Percentiles rank a stretch among this genome's conserved stretches.
These are phyloP conservation scores for Nomada ferruginata DNA, from an alignment of 2,888 invertebrate species.

Conservation along the genomic window DNA sequence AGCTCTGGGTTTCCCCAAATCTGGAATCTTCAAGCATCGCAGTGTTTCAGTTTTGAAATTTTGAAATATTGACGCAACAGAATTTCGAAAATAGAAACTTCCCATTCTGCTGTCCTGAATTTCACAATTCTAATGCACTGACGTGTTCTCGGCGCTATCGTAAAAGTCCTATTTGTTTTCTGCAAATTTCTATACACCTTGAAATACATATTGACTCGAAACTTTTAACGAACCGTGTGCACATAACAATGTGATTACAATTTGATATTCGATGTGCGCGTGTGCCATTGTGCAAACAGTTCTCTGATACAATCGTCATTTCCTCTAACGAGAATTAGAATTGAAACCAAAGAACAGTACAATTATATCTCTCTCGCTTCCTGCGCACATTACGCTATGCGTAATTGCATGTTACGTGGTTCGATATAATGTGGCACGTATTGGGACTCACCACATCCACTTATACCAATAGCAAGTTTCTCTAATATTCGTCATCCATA, in stretches of 20 bases:
- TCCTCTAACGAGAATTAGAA: conserved; percentile 13
- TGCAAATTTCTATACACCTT: no score
- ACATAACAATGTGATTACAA: neutral
- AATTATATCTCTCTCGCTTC: neutral
- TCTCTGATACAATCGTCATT: neutral
- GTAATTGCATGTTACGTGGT: conserved; percentile 35
- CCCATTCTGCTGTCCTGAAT: no score
- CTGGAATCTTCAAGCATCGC: no score
- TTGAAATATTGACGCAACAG: no score
- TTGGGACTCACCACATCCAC: conserved; percentile 34
- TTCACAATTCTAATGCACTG: no score
- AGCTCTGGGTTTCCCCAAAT: no score
- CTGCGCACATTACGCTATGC: neutral
- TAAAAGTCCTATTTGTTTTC: no score
- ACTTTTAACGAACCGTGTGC: no score
- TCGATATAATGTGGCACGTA: conserved; percentile 20
- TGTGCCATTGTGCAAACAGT: neutral
- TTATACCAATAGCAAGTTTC: conserved; percentile 34
- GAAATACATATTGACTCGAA: no score
- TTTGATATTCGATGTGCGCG: neutral
- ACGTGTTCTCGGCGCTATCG: no score
- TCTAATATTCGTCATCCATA: conserved; percentile 44
- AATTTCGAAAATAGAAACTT: no score
- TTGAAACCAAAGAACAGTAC: conserved; percentile 27
- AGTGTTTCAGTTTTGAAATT: no score